phyloP scores from a whole-genome alignment of 2,113 vertebrate species.

The Phylloscopus trochiloides region DNA sequence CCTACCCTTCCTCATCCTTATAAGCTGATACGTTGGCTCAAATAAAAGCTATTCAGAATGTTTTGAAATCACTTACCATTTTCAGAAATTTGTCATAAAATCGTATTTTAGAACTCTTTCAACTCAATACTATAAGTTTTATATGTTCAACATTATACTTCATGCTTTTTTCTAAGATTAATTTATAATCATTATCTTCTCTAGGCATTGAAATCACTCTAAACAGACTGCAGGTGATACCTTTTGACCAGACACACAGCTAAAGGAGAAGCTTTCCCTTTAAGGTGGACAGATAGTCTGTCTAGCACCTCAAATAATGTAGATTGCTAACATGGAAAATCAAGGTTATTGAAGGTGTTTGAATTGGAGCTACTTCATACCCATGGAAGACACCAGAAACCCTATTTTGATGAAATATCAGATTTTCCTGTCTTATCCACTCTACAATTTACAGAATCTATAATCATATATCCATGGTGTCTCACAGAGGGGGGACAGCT shows the following conservation, averaged over 20 bases:
- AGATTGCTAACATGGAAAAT: neutral
- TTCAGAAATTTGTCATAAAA: neutral
- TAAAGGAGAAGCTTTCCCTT: neutral
- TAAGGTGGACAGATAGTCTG: neutral
- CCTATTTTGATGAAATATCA: neutral
- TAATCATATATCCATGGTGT: neutral
- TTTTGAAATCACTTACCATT: neutral
- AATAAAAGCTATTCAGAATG: neutral
- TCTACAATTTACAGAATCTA: neutral
- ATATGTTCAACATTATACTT: neutral
- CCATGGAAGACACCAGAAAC: neutral
- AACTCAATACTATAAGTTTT: neutral
- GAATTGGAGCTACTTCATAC: neutral
- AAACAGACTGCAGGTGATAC: neutral
- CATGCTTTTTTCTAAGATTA: neutral
- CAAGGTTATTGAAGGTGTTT: neutral
- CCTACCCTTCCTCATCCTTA: neutral
- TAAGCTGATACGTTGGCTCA: neutral
- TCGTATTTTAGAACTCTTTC: neutral
- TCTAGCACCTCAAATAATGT: neutral
- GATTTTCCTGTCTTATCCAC: neutral
- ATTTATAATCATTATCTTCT: neutral
- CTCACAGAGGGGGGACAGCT: neutral
- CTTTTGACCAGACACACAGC: neutral
- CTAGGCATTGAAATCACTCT: neutral